Evolutionary conservation across 2,888 invertebrate species (phyloP).

Genomic region (Liopterus haemorrhoidalis): DNA sequence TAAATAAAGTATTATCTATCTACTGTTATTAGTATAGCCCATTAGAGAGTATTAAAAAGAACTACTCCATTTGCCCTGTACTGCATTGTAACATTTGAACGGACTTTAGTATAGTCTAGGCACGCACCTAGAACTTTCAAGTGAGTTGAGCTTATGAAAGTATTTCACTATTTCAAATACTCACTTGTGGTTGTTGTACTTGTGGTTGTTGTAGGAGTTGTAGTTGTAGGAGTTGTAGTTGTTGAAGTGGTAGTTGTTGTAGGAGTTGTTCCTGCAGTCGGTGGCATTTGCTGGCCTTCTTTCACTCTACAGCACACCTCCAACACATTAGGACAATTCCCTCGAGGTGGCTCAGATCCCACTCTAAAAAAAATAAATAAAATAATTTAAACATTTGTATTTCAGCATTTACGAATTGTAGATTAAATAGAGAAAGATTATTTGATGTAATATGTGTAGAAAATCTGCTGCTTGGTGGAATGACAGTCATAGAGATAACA

Average conservation of each 20-base stretch:
- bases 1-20: too few relatives aligned
- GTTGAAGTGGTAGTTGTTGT: slow-evolving; percentile 1
- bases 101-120: too few relatives aligned
- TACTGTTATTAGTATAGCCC: too few relatives aligned
- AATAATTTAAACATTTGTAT: not conserved
- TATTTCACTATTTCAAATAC: too few relatives aligned
- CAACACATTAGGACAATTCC: slow-evolving; percentile 9
- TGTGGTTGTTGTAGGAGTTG: slow-evolving; percentile 3
- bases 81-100: too few relatives aligned
- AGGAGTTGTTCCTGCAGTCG: not conserved
- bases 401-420: not conserved
- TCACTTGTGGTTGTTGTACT: too few relatives aligned
- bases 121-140: too few relatives aligned
- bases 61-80: too few relatives aligned
- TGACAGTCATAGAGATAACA: too few relatives aligned
- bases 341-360: slow-evolving; percentile 12
- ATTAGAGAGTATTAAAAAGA: too few relatives aligned
- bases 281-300: too few relatives aligned
- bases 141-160: too few relatives aligned
- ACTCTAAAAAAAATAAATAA: slow-evolving; percentile 10
- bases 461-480: not conserved
- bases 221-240: not conserved
- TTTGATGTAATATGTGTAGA: not conserved
- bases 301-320: slow-evolving; percentile 16
- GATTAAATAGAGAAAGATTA: not conserved